Base-by-base conservation (phyloP, 2,888 invertebrate genomes). In the Microplitis deprimator region DNA sequence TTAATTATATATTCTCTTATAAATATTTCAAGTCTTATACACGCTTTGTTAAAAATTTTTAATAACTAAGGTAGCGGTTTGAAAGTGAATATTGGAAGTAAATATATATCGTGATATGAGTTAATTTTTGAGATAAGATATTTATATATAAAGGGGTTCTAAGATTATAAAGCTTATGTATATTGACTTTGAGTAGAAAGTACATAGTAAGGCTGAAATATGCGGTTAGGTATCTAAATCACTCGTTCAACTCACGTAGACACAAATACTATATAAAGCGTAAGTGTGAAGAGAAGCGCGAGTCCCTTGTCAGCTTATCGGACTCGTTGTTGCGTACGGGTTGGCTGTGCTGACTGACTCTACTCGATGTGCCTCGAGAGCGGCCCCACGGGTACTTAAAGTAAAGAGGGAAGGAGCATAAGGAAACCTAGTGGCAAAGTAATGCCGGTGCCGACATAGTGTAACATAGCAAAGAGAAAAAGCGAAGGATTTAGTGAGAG, bases 281-380 rank as follows among this genome's bases (percentile, higher is more conserved):
- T 40, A 38, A 72, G 71, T 72, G 71, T 72, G 70, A 70, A 61
- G 64, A 65, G 65, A 71, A 60, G 76, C 67, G 76, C 71, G 76
- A 76, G 76, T 71, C 65, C 76, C 76, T 76, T 76, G 76, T 76
- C 76, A 76, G 76, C 70, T 76, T 76, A 76, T 76, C 71, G 71
- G 65, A 65, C 65, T 76, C 71, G 71, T 76, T 71, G 76, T 76
- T 76, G 76, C 76, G 76, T 76, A 71, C 60, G 76, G 50, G 10
- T 50, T 50, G 10, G 50, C 50, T 50, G 3, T 10, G 50, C 50
- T 50, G 50, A 13, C 13, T 50, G 50, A 50, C 13, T 50, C 50
- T 50, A 13, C 50, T 50, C 50, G 50, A 41, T 41, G 13, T 50
- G 50, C 71, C 76, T 74, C 59, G 16, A 67, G 67, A 59, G 69